Conservation (phyloP, 2,888 invertebrate genomes). For the Volucella inflata region DNA sequence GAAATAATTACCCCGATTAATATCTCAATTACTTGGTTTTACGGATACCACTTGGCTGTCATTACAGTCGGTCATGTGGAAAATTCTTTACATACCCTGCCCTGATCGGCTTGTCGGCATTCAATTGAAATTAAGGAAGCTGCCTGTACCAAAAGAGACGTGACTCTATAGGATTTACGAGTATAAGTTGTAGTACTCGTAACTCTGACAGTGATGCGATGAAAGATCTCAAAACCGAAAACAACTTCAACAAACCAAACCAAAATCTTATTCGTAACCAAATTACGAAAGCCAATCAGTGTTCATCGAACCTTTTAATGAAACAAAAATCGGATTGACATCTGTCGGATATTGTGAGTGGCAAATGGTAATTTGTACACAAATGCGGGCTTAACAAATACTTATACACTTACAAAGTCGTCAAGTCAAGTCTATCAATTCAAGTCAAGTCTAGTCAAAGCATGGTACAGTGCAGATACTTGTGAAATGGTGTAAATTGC, state of each 20-base stretch:
- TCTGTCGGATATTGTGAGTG: conserved; percentile 45
- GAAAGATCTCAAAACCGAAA: not conserved
- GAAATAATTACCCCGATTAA: conserved; percentile 59
- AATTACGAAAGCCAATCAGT: conserved; percentile 53
- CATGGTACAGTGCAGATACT: conserved; percentile 2
- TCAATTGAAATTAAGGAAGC: conserved; percentile 56
- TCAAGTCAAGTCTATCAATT: not conserved
- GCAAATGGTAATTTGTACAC: conserved; percentile 53
- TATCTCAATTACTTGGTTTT: conserved; percentile 55
- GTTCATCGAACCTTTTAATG: conserved; percentile 42
- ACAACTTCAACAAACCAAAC: conserved; percentile 25
- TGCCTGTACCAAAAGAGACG: conserved; percentile 1
- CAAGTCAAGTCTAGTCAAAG: not conserved
- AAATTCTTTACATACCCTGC: not conserved
- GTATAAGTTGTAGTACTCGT: conserved; percentile 2
- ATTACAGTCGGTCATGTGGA: conserved; percentile 44
- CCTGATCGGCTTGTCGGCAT: not conserved
- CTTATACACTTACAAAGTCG: not conserved
- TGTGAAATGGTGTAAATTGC: conserved; percentile 69
- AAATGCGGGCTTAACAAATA: not conserved
- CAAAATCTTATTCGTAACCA: conserved; percentile 6
- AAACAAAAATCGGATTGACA: conserved; percentile 50
- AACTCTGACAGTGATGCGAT: conserved; percentile 13
- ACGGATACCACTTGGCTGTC: conserved; percentile 22
- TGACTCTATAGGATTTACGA: conserved; percentile 11